These are phyloP conservation scores for Halesus radiatus DNA, from an alignment of 1,140 invertebrate genomes.

Conservation along the genomic window DNA sequence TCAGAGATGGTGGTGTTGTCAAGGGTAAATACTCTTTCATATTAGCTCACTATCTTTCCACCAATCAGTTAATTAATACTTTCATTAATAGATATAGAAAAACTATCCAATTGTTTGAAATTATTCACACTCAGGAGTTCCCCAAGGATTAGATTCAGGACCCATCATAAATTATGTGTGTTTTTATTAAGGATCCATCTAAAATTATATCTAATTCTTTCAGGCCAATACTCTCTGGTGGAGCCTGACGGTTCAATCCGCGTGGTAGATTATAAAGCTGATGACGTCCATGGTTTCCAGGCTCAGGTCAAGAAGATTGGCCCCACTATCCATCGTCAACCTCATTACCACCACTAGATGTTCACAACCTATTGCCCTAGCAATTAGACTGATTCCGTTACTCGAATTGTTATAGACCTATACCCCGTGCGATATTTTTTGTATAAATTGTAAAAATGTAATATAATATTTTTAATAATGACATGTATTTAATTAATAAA, in stretches of 20 bases:
- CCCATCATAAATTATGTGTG: not conserved
- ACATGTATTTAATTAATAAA: too few relatives aligned
- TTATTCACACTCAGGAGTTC: too few relatives aligned
- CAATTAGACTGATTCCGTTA: too few relatives aligned
- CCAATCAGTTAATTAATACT: too few relatives aligned
- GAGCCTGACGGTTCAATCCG: constrained; percentile 68
- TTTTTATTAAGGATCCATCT: too few relatives aligned
- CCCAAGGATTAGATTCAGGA: not conserved
- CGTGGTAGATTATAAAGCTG: constrained; percentile 65
- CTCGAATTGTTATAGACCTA: too few relatives aligned
- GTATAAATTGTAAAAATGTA: too few relatives aligned
- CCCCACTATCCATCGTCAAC: constrained; percentile 55
- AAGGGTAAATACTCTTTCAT: constrained; percentile 62
- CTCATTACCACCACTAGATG: not conserved
- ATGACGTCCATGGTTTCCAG: constrained; percentile 65
- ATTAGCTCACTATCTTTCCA: not conserved
- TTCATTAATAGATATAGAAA: too few relatives aligned
- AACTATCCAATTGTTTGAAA: not conserved
- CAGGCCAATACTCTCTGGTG: constrained; percentile 65
- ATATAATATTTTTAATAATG: too few relatives aligned
- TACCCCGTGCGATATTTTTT: too few relatives aligned
- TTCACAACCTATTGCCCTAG: too few relatives aligned
- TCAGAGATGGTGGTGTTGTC: constrained; percentile 71
- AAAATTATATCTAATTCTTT: not conserved
- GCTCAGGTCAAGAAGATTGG: constrained; percentile 61